These are phyloP conservation scores for Mellilla xanthometata DNA, from an alignment of 2,888 invertebrate species.

Conservation along the genomic window DNA sequence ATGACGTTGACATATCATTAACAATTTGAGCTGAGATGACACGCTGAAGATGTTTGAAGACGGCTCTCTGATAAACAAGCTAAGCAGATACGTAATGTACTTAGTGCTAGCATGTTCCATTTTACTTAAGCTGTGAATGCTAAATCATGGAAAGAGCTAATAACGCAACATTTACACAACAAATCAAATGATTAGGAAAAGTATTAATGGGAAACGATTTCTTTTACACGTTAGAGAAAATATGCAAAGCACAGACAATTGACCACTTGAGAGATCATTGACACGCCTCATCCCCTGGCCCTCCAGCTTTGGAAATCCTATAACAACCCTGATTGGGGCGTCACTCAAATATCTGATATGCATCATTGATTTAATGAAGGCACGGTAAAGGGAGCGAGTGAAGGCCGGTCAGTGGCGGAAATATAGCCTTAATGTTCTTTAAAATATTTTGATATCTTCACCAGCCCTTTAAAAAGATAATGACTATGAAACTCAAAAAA, in stretches of 20 bases:
- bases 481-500: not conserved
- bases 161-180: too few species aligned
- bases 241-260: slow-evolving; percentile 6
- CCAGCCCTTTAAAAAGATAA: slow-evolving; percentile 1
- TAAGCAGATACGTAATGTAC: too few species aligned
- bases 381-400: slow-evolving; percentile 10
- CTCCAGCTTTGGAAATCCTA: slow-evolving; percentile 36
- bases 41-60: not conserved
- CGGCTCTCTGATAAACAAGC: not conserved
- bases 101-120: too few species aligned
- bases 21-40: slow-evolving; percentile 19
- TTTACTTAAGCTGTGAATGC: too few species aligned
- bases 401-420: not conserved
- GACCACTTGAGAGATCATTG: slow-evolving; percentile 24
- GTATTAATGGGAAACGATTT: too few species aligned
- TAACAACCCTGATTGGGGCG: slow-evolving; percentile 32
- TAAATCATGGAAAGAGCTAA: too few species aligned
- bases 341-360: slow-evolving; percentile 38
- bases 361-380: slow-evolving; percentile 33
- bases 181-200: too few species aligned
- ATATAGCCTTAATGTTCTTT: not conserved
- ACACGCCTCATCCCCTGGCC: slow-evolving; percentile 35
- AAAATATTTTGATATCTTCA: not conserved
- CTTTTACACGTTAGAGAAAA: not conserved
- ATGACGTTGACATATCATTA: slow-evolving; percentile 28